Conservation (phyloP, 2,888 invertebrate species). For the Rhagonycha fulva region DNA sequence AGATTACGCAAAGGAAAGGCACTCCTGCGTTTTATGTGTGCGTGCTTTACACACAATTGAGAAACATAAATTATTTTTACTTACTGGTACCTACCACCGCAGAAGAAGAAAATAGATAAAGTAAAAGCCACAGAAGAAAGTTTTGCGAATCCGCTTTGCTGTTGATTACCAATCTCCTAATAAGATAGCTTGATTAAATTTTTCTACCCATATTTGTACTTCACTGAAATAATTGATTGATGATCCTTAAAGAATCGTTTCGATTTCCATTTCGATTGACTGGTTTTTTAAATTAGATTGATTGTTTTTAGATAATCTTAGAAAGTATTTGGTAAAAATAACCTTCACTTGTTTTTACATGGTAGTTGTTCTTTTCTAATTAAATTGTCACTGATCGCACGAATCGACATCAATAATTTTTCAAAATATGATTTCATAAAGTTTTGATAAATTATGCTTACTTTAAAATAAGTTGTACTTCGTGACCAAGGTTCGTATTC, state of each 20-base stretch:
- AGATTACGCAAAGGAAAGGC: background rate
- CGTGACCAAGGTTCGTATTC: background rate
- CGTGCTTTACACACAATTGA: background rate
- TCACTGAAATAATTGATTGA: background rate
- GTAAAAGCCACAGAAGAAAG: background rate
- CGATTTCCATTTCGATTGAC: background rate
- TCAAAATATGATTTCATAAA: background rate
- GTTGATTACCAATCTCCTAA: background rate
- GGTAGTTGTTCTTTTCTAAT: background rate
- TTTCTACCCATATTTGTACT: background rate
- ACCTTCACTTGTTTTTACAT: background rate
- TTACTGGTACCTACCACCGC: no score
- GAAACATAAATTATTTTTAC: background rate
- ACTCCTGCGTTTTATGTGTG: background rate
- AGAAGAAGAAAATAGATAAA: background rate
- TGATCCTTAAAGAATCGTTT: background rate
- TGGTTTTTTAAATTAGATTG: background rate
- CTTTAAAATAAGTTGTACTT: background rate
- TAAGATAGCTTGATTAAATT: background rate
- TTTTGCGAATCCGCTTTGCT: background rate
- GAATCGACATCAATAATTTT: background rate
- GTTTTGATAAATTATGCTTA: background rate
- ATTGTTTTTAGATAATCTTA: background rate
- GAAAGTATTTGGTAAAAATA: background rate
- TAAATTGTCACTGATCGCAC: background rate